These are phyloP conservation scores for Drosophila mauritiana DNA, from an alignment of 1,140 invertebrate genomes.

Conservation along the genomic window DNA sequence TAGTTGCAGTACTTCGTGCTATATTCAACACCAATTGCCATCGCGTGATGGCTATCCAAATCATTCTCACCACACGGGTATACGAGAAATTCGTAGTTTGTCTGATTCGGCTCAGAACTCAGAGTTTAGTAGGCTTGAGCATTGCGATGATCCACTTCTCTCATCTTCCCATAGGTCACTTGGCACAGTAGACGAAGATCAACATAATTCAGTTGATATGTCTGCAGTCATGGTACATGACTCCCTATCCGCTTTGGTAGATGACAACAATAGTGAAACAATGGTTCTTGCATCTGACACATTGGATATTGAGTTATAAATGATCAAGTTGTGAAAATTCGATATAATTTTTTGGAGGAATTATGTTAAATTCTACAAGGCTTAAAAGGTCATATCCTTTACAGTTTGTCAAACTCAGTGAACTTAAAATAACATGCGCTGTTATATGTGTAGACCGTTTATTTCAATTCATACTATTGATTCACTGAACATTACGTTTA, in stretches of 20 bases:
- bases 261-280: constrained; percentile 57
- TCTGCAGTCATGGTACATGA: constrained; percentile 65
- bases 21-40: constrained; percentile 36
- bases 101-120: constrained; percentile 22
- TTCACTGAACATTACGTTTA: no score
- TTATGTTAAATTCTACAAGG: not conserved
- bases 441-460: not conserved
- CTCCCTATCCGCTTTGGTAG: constrained; percentile 60
- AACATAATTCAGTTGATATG: constrained; percentile 56
- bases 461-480: not conserved
- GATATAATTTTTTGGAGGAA: not conserved
- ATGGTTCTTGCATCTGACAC: constrained; percentile 66
- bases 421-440: not conserved
- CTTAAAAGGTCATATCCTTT: no score
- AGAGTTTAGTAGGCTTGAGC: constrained; percentile 29
- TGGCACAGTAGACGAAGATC: constrained; percentile 54
- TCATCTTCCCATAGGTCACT: constrained; percentile 84
- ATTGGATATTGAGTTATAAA: constrained; percentile 71
- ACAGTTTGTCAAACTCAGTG: no score
- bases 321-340: not conserved
- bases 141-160: constrained; percentile 77
- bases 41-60: constrained; percentile 15
- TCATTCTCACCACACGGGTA: constrained; percentile 8
- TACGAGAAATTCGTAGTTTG: constrained; percentile 20
- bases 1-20: constrained; percentile 12